These are phyloP conservation scores for Diacarnus erythraeanus DNA, from an alignment of 37 sponge, comb jelly and placozoan genomes.

Conservation along the genomic window DNA sequence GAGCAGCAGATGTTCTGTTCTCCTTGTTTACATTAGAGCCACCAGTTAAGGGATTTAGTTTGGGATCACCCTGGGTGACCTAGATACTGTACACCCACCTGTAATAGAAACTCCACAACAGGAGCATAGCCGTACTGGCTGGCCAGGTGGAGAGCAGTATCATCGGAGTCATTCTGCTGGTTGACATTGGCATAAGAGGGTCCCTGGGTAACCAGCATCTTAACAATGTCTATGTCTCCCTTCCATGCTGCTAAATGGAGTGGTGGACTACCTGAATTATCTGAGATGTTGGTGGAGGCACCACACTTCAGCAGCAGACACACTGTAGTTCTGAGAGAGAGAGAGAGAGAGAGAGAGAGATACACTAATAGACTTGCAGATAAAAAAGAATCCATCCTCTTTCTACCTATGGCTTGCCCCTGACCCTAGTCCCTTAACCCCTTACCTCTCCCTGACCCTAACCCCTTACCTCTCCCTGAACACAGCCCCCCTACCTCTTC, in stretches of 20 bases:
- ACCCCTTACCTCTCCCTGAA: too few relatives aligned
- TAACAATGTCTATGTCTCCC: constrained; percentile 76
- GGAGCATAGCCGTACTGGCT: constrained; percentile 80
- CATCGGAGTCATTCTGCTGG: constrained; percentile 66
- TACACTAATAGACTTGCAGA: too few relatives aligned
- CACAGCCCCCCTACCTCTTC: too few relatives aligned
- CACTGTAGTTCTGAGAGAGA: constrained; percentile 25
- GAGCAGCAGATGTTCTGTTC: too few relatives aligned
- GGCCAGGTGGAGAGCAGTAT: constrained; percentile 78
- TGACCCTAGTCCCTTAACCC: too few relatives aligned
- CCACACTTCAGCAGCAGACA: constrained; percentile 34
- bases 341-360: neutral
- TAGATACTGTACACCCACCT: too few relatives aligned
- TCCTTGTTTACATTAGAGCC: too few relatives aligned
- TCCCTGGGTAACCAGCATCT: constrained; percentile 67
- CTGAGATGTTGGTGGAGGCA: constrained; percentile 57
- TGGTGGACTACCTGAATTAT: constrained; percentile 68
- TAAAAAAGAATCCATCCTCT: too few relatives aligned
- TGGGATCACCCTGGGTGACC: too few relatives aligned
- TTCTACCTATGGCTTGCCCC: too few relatives aligned
- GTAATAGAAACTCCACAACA: constrained; percentile 71
- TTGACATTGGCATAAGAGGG: constrained; percentile 85
- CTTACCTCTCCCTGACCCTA: too few relatives aligned
- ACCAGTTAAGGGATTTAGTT: too few relatives aligned
- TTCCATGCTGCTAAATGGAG: constrained; percentile 86